phyloP scores from a whole-genome alignment of 2,113 vertebrate genomes.

The Thoracochromis brauschi region DNA sequence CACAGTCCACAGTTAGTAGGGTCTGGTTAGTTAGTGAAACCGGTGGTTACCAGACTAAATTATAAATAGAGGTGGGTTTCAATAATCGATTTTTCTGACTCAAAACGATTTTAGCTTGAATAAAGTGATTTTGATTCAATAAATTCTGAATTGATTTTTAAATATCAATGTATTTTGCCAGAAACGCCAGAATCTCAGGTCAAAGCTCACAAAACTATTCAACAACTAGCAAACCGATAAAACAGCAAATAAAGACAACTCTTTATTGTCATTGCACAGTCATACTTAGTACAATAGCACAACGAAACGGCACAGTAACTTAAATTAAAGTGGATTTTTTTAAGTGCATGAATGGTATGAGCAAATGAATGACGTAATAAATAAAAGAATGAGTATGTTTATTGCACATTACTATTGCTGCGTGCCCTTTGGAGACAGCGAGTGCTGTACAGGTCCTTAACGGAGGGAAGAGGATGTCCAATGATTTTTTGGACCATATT shows the following conservation, averaged over 20 bases:
- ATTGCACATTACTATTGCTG: not conserved
- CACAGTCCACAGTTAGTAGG: not conserved
- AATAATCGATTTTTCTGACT: not conserved
- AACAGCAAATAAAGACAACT: not conserved
- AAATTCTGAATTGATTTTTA: not conserved
- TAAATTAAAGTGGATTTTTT: not conserved
- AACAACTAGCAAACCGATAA: not conserved
- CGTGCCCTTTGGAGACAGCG: not conserved
- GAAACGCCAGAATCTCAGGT: not conserved
- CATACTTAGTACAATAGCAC: not conserved
- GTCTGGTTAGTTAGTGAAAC: not conserved
- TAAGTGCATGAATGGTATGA: not conserved
- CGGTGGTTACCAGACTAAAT: not conserved
- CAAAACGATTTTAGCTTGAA: not conserved
- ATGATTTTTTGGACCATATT: not conserved
- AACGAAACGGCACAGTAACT: not conserved
- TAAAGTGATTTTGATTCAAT: not conserved
- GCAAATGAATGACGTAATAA: not conserved
- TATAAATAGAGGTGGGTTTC: not conserved
- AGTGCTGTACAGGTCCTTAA: not conserved
- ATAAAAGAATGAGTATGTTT: not conserved
- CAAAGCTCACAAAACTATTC: not conserved
- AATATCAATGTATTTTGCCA: not conserved
- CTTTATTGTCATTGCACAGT: not conserved
- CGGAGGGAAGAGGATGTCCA: not conserved